Evolutionary conservation across 2,113 vertebrate species (phyloP).

Genomic region (Meleagris gallopavo): DNA sequence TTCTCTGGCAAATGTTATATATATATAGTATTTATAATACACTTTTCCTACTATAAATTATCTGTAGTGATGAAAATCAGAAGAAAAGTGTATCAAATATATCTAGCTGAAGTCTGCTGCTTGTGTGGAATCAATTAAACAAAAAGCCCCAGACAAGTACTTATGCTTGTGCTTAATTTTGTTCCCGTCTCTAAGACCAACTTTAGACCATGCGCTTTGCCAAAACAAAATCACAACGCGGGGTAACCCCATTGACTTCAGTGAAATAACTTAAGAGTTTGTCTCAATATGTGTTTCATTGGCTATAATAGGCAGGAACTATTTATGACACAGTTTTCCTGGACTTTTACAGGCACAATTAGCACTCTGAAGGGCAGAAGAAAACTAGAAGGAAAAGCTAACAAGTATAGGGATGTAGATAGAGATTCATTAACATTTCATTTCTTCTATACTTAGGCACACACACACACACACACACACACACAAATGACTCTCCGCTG

Average conservation of each 20-base stretch:
- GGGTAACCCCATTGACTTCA: conserved; percentile 60
- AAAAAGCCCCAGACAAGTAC: conserved; percentile 46
- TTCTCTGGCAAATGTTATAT: neutral
- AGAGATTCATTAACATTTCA: conserved; percentile 67
- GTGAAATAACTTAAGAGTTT: conserved; percentile 59
- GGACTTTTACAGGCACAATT: conserved; percentile 58
- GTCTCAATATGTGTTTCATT: conserved; percentile 62
- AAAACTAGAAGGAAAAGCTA: conserved; percentile 58
- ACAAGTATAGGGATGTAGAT: conserved; percentile 52
- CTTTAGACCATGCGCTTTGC: conserved; percentile 60
- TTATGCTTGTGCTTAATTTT: conserved; percentile 47
- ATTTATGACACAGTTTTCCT: conserved; percentile 66
- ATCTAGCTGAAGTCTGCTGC: conserved; percentile 43
- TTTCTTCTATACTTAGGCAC: conserved; percentile 45
- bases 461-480: neutral
- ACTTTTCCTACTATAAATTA: neutral
- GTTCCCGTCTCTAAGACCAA: conserved; percentile 35
- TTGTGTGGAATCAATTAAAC: conserved; percentile 36
- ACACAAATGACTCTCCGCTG: conserved; percentile 47
- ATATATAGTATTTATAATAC: conserved; percentile 28
- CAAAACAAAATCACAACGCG: conserved; percentile 55
- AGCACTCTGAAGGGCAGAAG: conserved; percentile 54
- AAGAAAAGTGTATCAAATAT: conserved; percentile 9
- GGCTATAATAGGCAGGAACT: conserved; percentile 66
- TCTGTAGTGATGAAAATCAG: conserved; percentile 36